phyloP scores from a whole-genome alignment of 1,140 invertebrate species.

The Dreissena polymorpha region DNA sequence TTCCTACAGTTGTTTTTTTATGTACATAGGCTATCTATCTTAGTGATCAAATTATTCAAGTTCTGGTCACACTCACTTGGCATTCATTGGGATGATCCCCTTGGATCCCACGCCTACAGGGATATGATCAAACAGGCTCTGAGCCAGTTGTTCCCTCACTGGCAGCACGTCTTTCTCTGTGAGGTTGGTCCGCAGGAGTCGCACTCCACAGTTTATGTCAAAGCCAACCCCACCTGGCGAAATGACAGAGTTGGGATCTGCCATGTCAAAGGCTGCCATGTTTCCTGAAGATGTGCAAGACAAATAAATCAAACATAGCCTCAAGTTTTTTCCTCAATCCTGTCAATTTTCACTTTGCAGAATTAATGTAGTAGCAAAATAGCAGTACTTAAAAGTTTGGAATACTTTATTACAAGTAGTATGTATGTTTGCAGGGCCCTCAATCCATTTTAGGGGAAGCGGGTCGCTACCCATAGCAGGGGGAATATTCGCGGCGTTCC shows the following conservation, averaged over 20 bases:
- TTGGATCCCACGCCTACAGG: constrained; percentile 99
- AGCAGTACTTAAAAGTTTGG: no score
- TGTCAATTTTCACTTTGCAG: neutral
- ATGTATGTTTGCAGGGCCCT: no score
- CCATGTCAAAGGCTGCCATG: constrained; percentile 99
- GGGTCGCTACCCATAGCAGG: no score
- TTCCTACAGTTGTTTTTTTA: no score
- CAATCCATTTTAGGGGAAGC: no score
- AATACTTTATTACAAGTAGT: no score
- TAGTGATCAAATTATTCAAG: no score
- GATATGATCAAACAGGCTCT: constrained; percentile 99
- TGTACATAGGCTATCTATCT: no score
- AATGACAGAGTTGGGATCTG: constrained; percentile 89
- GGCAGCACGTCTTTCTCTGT: constrained; percentile 96
- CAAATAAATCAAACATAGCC: constrained; percentile 41
- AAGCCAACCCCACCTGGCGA: constrained; percentile 99
- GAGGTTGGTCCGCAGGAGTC: constrained; percentile 97
- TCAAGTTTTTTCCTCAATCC: no score
- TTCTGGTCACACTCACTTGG: constrained; percentile 80
- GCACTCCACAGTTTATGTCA: constrained; percentile 99
- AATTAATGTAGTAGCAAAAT: no score
- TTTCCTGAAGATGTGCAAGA: constrained; percentile 86
- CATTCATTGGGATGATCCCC: constrained; percentile 99
- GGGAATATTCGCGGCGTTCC: no score
- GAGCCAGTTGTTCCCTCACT: constrained; percentile 98